A percentile compares a stretch with the other conserved stretches of the same genome.
Conservation (phyloP, 2,113 vertebrate genomes). For the Zootoca vivipara region DNA sequence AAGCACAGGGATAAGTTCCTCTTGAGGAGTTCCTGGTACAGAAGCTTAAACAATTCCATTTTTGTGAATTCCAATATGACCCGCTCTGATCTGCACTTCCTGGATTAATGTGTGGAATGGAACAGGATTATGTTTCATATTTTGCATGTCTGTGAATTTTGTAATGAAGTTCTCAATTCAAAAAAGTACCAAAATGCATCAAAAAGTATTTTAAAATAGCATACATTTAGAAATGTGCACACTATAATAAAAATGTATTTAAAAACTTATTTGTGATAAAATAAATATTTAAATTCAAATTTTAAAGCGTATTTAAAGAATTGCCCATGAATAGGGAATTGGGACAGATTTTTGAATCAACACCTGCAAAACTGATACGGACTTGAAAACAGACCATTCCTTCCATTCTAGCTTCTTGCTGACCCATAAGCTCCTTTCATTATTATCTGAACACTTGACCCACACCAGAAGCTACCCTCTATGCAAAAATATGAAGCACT, state of each 20-base stretch:
- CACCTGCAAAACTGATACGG: no score
- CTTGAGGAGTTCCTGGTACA: no score
- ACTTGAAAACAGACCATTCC: neutral
- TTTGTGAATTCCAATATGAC: neutral
- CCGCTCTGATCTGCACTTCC: neutral
- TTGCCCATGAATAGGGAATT: neutral
- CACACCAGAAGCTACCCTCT: neutral
- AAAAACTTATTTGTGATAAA: neutral
- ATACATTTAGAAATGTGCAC: neutral
- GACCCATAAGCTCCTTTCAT: neutral
- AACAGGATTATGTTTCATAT: neutral
- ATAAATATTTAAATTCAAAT: neutral
- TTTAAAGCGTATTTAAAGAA: neutral
- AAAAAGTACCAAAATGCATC: neutral
- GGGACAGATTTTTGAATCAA: no score
- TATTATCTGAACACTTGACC: neutral
- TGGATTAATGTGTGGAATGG: neutral
- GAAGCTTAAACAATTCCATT: neutral
- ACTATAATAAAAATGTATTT: neutral
- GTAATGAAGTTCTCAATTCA: neutral
- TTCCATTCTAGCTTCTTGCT: neutral
- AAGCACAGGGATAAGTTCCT: neutral
- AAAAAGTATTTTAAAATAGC: neutral
- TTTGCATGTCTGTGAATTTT: neutral
- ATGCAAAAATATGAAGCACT: neutral